Evolutionary conservation across 2,113 vertebrate genomes (phyloP), one percentile per base, ranked within the genome.

Genomic region (Syngnathoides biaculeatus): DNA sequence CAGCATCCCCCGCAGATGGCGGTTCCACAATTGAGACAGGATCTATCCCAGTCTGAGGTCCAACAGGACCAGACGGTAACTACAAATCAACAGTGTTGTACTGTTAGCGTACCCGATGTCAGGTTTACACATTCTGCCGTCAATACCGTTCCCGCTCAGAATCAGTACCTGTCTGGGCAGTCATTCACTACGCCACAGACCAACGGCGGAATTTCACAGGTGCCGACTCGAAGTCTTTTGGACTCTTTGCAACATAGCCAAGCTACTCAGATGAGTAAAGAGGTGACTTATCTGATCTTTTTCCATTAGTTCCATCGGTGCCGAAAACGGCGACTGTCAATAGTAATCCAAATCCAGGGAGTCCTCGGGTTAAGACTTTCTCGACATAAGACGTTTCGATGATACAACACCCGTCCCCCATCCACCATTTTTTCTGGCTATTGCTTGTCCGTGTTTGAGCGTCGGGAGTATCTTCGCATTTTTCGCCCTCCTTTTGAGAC

Each of bases 201-300:
- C 57, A 86, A 83, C 27, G 73, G 69, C 58, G 83, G 73, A 66
- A 24, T n/a, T 39, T 72, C 64, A 53, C 70, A 64, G 39, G 35
- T 71, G 38, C 56, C 20, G 61, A 45, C 75, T 72, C 76, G 93
- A 81, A 85, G 87, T 0, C 89, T 91, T 27, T 69, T 90, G 0
- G 42, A 55, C 26, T 50, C 71, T 62, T 66, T 67, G 43, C 87
- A 77, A 43, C 77, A 75, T 42, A 71, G 65, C 72, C 86, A 87
- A 24, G 73, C 80, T 0, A 88, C 88, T 9, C 76, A 90, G 0
- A 67, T 75, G 6, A 6, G 79, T 61, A 94, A 94, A 78, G 93
- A 94, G 92, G 95, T 97, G 65, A 92, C 92, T 56, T 22, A 19
- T 66, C 30, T 38, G 30, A 27, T 5, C 55, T 12, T 67, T 26